phyloP scores from a whole-genome alignment of 1,140 invertebrate species.

The Colletes gigas region DNA sequence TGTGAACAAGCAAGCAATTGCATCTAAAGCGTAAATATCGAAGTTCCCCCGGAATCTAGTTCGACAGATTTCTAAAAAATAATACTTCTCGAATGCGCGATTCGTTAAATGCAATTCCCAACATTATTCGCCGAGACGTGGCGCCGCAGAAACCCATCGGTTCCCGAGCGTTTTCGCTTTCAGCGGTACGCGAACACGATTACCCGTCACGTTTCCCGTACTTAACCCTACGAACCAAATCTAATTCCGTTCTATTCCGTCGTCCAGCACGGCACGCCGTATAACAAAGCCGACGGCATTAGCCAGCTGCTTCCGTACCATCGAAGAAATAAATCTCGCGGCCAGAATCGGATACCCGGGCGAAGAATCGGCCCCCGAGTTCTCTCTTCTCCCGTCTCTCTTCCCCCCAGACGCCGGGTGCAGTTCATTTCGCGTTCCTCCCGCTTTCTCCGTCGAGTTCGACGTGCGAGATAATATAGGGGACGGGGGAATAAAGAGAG shows the following conservation, averaged over 20 bases:
- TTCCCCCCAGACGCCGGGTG: slow-evolving; percentile 20
- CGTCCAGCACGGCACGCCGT: not conserved
- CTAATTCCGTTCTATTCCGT: slow-evolving; percentile 28
- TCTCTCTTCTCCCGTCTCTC: slow-evolving; percentile 2
- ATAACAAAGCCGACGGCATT: slow-evolving; percentile 59
- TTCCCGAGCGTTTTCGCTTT: not conserved
- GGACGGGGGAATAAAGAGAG: not conserved
- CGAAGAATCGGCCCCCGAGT: slow-evolving; percentile 16
- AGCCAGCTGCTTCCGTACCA: slow-evolving; percentile 57
- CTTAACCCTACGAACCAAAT: slow-evolving; percentile 7
- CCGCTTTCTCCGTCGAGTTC: slow-evolving; percentile 43
- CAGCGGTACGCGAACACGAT: not conserved
- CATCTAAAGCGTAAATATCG: no score
- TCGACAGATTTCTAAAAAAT: no score
- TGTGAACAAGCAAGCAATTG: no score
- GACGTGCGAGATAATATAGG: slow-evolving; percentile 57
- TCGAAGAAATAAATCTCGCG: slow-evolving; percentile 56
- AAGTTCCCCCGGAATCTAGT: no score
- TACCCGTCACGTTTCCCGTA: not conserved
- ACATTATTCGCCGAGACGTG: no score
- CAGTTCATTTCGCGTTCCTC: slow-evolving; percentile 48
- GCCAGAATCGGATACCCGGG: slow-evolving; percentile 13
- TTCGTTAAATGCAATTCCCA: no score
- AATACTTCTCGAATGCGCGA: no score
- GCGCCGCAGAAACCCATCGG: no score